Conservation (phyloP, 1,140 invertebrate species). For the Conus ventricosus region DNA sequence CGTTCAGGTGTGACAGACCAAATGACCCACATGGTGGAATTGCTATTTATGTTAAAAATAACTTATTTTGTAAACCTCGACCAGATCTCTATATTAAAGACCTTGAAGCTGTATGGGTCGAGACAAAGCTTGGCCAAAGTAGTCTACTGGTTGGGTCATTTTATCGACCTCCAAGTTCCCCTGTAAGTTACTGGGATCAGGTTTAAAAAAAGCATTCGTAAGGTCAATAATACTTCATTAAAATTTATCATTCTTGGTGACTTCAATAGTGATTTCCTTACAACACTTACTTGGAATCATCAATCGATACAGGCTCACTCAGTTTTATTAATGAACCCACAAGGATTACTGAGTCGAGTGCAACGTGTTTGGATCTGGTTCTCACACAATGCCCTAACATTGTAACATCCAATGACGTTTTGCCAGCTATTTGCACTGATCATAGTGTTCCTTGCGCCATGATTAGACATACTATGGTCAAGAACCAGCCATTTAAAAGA, state of each 20-base stretch:
- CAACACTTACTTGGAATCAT: neutral
- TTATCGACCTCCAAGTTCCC: neutral
- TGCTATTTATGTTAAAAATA: conserved; percentile 17
- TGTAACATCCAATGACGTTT: neutral
- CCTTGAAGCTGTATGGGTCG: conserved; percentile 19
- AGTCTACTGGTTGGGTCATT: neutral
- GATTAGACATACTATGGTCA: neutral
- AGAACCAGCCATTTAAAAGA: neutral
- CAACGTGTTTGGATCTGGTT: neutral
- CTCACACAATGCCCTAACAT: neutral
- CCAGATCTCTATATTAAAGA: neutral
- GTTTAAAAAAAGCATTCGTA: neutral
- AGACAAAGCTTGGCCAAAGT: neutral
- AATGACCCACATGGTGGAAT: neutral
- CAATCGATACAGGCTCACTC: neutral
- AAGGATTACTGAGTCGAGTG: neutral
- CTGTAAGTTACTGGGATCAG: neutral
- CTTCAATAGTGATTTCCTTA: neutral
- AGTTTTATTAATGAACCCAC: neutral
- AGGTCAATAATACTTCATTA: neutral
- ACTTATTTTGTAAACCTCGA: conserved; percentile 6
- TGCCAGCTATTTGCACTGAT: neutral
- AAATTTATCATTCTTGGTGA: conserved; percentile 19
- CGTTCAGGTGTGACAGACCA: neutral
- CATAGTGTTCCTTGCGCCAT: neutral